These are phyloP conservation scores for Stenodera caucasica DNA, from an alignment of 2,888 invertebrate genomes.

Conservation along the genomic window DNA sequence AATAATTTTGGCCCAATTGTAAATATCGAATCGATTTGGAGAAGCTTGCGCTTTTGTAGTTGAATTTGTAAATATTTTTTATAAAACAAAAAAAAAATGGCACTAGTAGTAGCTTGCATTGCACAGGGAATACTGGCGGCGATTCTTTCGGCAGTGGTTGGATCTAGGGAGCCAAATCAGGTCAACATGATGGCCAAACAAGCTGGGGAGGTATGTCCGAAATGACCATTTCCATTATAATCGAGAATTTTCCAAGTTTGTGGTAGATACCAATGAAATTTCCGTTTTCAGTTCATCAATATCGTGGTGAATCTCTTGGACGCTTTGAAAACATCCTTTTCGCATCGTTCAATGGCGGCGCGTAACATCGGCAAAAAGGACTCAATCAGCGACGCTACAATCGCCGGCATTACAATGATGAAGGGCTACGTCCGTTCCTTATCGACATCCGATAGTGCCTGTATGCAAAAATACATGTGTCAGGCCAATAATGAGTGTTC, in stretches of 20 bases:
- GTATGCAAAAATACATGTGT: constrained; percentile 86
- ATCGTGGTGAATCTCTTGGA: constrained; percentile 89
- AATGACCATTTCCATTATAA: not conserved
- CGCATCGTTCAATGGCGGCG: constrained; percentile 83
- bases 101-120: constrained; percentile 57
- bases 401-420: constrained; percentile 84
- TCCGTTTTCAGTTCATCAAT: constrained; percentile 76
- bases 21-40: constrained; percentile 2
- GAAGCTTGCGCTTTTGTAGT: constrained; percentile 21
- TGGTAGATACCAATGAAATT: not conserved
- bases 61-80: constrained; percentile 40
- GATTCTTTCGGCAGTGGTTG: constrained; percentile 87
- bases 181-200: constrained; percentile 93
- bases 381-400: constrained; percentile 85
- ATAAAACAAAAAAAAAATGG: constrained; percentile 27
- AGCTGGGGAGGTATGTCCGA: constrained; percentile 85
- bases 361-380: constrained; percentile 84
- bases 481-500: constrained; percentile 88
- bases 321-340: constrained; percentile 89
- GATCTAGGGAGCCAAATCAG: constrained; percentile 88
- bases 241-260: too few relatives aligned
- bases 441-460: constrained; percentile 75
- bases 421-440: constrained; percentile 86
- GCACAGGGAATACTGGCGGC: constrained; percentile 90
- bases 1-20: not conserved